Conservation (phyloP, 2,888 invertebrate genomes). For the Nysson spinosus region DNA sequence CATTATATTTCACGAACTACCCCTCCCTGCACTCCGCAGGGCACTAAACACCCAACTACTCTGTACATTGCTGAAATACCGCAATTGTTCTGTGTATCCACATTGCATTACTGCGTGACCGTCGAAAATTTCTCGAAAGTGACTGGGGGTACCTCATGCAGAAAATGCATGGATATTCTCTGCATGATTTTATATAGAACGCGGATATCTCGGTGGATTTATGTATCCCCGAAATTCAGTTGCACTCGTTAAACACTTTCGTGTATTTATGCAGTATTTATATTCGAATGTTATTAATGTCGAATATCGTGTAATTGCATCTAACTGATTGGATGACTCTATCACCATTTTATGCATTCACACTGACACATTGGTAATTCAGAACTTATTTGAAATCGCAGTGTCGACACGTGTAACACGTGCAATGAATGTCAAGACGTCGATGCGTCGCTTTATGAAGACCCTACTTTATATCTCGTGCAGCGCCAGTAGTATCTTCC, state of each 20-base stretch:
- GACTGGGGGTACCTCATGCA: not conserved
- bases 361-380: too few relatives aligned
- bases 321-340: not conserved
- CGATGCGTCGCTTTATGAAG: conserved; percentile 64
- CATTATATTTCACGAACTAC: too few relatives aligned
- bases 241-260: too few relatives aligned
- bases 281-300: too few relatives aligned
- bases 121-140: conserved; percentile 14
- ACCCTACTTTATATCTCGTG: conserved; percentile 59
- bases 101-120: conserved; percentile 9
- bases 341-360: not conserved
- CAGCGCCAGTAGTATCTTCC: conserved; percentile 48
- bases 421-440: conserved; percentile 64
- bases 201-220: too few relatives aligned
- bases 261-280: too few relatives aligned
- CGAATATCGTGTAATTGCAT: too few relatives aligned
- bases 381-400: conserved; percentile 51
- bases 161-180: too few relatives aligned
- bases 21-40: conserved; percentile 15
- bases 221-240: too few relatives aligned
- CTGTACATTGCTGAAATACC: conserved; percentile 28
- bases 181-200: too few relatives aligned
- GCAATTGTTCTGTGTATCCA: conserved; percentile 5
- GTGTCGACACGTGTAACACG: conserved; percentile 62
- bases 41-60: conserved; percentile 12